A percentile compares a stretch with the other conserved stretches of the same genome.
Evolutionary conservation across 1,140 invertebrate genomes (phyloP).

Genomic region (Solenopsis invicta): DNA sequence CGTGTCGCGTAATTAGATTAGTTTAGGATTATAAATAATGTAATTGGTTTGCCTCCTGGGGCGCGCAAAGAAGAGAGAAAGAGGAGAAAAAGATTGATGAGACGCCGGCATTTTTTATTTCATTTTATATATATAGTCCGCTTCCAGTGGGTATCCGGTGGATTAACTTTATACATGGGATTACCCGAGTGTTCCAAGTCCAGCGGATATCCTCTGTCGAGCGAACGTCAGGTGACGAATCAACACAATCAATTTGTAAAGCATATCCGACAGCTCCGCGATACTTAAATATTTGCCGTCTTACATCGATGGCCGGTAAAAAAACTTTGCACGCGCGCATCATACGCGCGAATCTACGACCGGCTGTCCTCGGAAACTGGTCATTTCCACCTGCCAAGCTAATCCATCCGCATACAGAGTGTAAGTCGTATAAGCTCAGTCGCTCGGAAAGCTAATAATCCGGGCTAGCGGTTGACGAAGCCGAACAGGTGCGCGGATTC

Average conservation of each 20-base stretch:
- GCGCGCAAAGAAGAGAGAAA: conserved; percentile 32
- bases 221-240: conserved; percentile 4
- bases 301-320: conserved; percentile 22
- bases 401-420: conserved; percentile 66
- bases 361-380: conserved; percentile 31
- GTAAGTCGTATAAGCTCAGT: conserved; percentile 65
- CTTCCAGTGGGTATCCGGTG: not conserved
- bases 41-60: conserved; percentile 78
- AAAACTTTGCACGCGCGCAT: conserved; percentile 11
- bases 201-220: conserved; percentile 37
- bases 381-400: conserved; percentile 52
- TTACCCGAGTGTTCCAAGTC: conserved; percentile 16
- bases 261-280: conserved; percentile 10
- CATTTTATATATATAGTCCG: not conserved
- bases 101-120: not conserved
- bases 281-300: not conserved
- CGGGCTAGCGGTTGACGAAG: conserved; percentile 53
- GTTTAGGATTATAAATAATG: conserved; percentile 77
- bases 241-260: conserved; percentile 34
- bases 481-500: conserved; percentile 63
- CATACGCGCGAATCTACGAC: not conserved
- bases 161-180: conserved; percentile 23
- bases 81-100: conserved; percentile 19
- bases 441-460: conserved; percentile 71
- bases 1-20: conserved; percentile 76